Base-by-base conservation (phyloP, 1,140 invertebrate genomes). In the Zaprionus africanus region DNA sequence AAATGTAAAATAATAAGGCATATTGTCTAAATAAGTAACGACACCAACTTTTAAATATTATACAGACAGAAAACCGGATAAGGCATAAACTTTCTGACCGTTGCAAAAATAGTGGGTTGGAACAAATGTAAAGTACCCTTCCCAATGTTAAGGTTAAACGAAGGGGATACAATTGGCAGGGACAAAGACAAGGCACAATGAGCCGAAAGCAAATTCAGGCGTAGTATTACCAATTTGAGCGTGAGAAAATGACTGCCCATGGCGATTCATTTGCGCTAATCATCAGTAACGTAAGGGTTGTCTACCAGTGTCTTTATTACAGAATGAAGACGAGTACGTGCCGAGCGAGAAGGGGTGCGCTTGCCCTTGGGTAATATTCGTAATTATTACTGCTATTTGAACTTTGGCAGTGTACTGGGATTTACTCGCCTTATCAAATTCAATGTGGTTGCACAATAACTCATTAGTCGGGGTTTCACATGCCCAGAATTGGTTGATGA, bases 321-420 rank as follows among this genome's bases (percentile, higher is more conserved):
- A 17, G 31, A 12, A 34, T 46, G 63, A 49, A 65, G 59, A 63
- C 53, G 61, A 60, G 19, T 68, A 68, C 68, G 65, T 67, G 57
- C 26, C 60, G 36, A 61, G 19, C 12, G 28, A 62, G n/a, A 81
- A 61, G 76, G 78, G 81, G 73, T 82, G 54, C 41, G 28, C 59
- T 28, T 51, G 63, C n/a, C 31, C n/a, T 34, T 28, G 64, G 53
- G 51, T 76, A 85, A 90, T 88, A 85, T 79, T 73, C 67, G 67
- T 72, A 90, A 90, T 86, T 85, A 85, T 85, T 85, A 60, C 58
- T 69, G 57, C 60, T 80, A 70, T 75, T 82, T 90, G 85, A 85
- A 90, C 76, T 82, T 69, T 77, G 63, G 46, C 58, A 59, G 53
- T 38, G 43, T 13, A 51, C 60, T 58, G 63, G 75, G 57, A 69